Conservation (phyloP, 2,888 invertebrate genomes). For the Tanypteryx hageni region DNA sequence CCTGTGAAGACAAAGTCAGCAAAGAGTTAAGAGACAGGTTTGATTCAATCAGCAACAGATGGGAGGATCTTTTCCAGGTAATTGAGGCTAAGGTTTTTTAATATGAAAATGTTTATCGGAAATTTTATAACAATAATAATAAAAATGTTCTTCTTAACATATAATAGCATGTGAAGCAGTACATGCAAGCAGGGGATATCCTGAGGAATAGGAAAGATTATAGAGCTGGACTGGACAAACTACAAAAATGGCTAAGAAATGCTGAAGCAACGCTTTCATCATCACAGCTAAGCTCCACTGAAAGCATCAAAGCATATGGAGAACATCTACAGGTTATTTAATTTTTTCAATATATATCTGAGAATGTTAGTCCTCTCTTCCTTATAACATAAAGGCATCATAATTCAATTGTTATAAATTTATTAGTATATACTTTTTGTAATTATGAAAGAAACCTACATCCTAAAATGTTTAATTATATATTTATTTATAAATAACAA, state of each 20-base stretch:
- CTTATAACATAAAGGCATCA: background rate
- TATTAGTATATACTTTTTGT: too few species aligned
- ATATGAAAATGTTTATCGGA: slow-evolving; percentile 5
- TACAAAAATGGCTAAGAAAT: slow-evolving; percentile 88
- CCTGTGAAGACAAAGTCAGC: slow-evolving; percentile 89
- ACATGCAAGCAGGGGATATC: slow-evolving; percentile 92
- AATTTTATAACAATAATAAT: background rate
- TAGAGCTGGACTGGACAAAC: slow-evolving; percentile 83
- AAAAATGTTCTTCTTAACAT: slow-evolving; percentile 64
- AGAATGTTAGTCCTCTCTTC: slow-evolving; percentile 62
- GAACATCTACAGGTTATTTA: slow-evolving; percentile 80
- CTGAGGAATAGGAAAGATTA: slow-evolving; percentile 89
- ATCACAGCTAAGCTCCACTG: slow-evolving; percentile 85
- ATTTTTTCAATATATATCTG: slow-evolving; percentile 63
- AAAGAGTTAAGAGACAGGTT: slow-evolving; percentile 87
- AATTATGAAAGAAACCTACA: too few species aligned
- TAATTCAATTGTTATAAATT: background rate
- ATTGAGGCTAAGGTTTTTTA: slow-evolving; percentile 64
- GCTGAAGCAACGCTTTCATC: slow-evolving; percentile 85
- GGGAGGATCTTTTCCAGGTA: slow-evolving; percentile 87
- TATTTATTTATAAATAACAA: background rate
- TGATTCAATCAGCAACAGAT: slow-evolving; percentile 84
- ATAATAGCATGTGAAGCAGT: slow-evolving; percentile 86
- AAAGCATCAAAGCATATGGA: slow-evolving; percentile 88
- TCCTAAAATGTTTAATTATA: too few species aligned